A percentile compares a stretch with the other conserved stretches of the same genome.
phyloP scores from a whole-genome alignment of 2,113 vertebrate genomes.

The Salvelinus sp. region DNA sequence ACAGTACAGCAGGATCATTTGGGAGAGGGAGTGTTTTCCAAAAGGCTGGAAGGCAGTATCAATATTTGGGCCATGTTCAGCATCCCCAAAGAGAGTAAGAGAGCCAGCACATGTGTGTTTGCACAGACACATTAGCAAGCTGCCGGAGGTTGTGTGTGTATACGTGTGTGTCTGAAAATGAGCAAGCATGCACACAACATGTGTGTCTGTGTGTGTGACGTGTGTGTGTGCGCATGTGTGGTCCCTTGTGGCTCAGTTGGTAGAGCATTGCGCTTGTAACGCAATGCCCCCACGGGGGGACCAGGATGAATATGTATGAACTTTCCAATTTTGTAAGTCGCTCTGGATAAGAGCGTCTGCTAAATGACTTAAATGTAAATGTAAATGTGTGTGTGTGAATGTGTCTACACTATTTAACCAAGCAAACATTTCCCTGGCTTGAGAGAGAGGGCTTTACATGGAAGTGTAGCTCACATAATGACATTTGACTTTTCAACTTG shows the following conservation, averaged over 20 bases:
- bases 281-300: too few relatives aligned
- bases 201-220: background rate
- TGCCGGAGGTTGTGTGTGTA: background rate
- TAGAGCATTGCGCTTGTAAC: too few relatives aligned
- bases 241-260: too few relatives aligned
- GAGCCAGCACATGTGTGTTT: background rate
- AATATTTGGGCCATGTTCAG: background rate
- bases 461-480: slow-evolving; percentile 30
- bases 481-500: slow-evolving; percentile 38
- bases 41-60: background rate
- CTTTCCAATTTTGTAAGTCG: too few relatives aligned
- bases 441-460: slow-evolving; percentile 2
- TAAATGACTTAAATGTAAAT: too few relatives aligned
- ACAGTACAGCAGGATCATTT: background rate
- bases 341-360: too few relatives aligned
- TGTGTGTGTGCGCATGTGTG: background rate
- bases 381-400: background rate
- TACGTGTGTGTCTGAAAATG: background rate
- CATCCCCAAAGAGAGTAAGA: background rate
- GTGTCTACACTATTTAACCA: slow-evolving; percentile 25
- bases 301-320: too few relatives aligned
- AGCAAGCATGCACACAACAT: too few relatives aligned
- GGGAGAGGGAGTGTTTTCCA: background rate
- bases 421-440: slow-evolving; percentile 15
- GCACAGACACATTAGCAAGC: too few relatives aligned